These are phyloP conservation scores for Lordiphosa mommai DNA, from an alignment of 1,140 invertebrate genomes.

Conservation along the genomic window DNA sequence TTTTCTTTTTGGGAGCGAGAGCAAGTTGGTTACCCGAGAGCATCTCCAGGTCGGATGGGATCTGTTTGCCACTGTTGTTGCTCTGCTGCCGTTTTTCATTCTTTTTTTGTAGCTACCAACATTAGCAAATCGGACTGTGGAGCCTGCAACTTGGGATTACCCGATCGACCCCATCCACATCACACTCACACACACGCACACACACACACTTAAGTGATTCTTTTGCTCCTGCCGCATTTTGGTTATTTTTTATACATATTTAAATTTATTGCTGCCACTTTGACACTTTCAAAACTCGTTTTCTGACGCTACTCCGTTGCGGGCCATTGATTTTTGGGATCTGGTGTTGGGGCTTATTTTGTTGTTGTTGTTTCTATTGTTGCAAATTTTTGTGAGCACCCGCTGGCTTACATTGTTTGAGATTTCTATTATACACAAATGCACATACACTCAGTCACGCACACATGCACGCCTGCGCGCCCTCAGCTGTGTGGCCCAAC, in stretches of 20 bases:
- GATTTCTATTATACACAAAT: slow-evolving; percentile 60
- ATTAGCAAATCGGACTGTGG: slow-evolving; percentile 61
- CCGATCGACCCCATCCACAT: slow-evolving; percentile 30
- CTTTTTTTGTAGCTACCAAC: slow-evolving; percentile 43
- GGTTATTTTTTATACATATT: slow-evolving; percentile 31
- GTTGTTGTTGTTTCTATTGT: slow-evolving; percentile 38
- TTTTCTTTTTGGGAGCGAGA: slow-evolving; percentile 58
- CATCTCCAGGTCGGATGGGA: slow-evolving; percentile 25
- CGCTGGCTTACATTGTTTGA: slow-evolving; percentile 24
- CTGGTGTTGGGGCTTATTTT: slow-evolving; percentile 18
- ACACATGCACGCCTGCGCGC: slow-evolving; percentile 16
- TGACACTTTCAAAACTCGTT: slow-evolving; percentile 69
- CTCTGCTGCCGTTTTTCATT: slow-evolving; percentile 38
- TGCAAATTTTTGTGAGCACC: slow-evolving; percentile 44
- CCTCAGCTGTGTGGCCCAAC: slow-evolving; percentile 5
- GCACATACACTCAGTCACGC: slow-evolving; percentile 1
- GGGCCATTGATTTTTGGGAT: slow-evolving; percentile 36
- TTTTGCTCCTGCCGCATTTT: slow-evolving; percentile 59
- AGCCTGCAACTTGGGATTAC: slow-evolving; percentile 15
- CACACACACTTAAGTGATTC: slow-evolving; percentile 56
- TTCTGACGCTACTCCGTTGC: slow-evolving; percentile 22
- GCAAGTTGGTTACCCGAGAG: slow-evolving; percentile 5
- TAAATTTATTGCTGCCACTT: slow-evolving; percentile 67
- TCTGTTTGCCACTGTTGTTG: slow-evolving; percentile 52
- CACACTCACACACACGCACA: background rate